Conservation (phyloP, 2,888 invertebrate genomes). For the Andrena praecox region DNA sequence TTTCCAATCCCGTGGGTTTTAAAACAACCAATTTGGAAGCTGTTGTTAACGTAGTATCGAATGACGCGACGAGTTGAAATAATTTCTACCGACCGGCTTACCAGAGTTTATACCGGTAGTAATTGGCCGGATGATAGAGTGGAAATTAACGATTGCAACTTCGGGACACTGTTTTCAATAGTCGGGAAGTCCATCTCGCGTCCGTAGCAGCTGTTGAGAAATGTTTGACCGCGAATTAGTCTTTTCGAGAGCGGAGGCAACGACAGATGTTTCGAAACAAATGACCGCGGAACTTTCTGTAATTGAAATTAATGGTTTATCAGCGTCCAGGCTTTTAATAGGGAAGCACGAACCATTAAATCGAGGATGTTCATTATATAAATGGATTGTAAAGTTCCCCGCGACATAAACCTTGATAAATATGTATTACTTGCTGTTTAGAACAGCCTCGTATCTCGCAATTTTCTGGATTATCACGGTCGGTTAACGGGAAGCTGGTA, state of each 20-base stretch:
- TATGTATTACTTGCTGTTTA: slow-evolving; percentile 22
- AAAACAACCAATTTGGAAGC: background rate
- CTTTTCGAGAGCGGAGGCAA: slow-evolving; percentile 51
- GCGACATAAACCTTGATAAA: slow-evolving; percentile 41
- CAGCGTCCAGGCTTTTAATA: slow-evolving; percentile 63
- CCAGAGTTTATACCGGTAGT: slow-evolving; percentile 7
- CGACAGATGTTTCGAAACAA: slow-evolving; percentile 71
- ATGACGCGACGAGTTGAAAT: no score
- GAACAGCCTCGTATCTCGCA: slow-evolving; percentile 18
- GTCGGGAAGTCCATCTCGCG: slow-evolving; percentile 46
- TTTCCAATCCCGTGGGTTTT: background rate
- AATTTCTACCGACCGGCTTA: background rate
- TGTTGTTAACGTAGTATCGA: background rate
- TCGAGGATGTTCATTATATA: slow-evolving; percentile 45
- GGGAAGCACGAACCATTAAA: slow-evolving; percentile 38
- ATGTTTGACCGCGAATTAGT: slow-evolving; percentile 63
- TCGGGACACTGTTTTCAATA: slow-evolving; percentile 41
- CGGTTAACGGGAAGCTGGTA: slow-evolving; percentile 6
- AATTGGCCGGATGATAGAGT: slow-evolving; percentile 46
- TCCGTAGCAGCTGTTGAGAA: slow-evolving; percentile 58
- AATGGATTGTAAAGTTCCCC: slow-evolving; percentile 46
- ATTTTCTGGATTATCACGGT: slow-evolving; percentile 25
- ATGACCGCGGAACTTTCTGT: slow-evolving; percentile 64
- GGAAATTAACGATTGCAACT: slow-evolving; percentile 57
- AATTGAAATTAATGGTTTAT: slow-evolving; percentile 71